These are phyloP conservation scores for Zaprionus lineosus DNA, from an alignment of 2,888 invertebrate species.

Conservation along the genomic window DNA sequence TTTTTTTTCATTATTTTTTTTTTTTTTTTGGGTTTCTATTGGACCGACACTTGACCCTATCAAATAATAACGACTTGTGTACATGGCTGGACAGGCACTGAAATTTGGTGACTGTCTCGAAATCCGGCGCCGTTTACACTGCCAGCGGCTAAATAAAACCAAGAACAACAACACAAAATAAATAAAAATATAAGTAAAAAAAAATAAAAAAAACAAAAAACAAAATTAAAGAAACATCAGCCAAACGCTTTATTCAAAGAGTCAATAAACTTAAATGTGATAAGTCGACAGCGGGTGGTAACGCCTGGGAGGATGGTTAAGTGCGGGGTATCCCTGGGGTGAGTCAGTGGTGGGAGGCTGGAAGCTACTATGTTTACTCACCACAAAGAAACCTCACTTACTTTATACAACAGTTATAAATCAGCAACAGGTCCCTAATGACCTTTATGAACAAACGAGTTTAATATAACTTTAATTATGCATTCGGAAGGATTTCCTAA, in stretches of 20 bases:
- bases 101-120: conserved; percentile 68
- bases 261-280: conserved; percentile 70
- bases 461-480: too few species aligned
- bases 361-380: too few species aligned
- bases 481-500: too few species aligned
- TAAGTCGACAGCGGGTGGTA: conserved; percentile 53
- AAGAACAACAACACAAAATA: conserved; percentile 7
- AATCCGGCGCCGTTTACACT: conserved; percentile 74
- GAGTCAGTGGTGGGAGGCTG: too few species aligned
- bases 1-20: conserved; percentile 9
- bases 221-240: conserved; percentile 64
- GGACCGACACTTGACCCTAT: conserved; percentile 71
- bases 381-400: too few species aligned
- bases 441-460: too few species aligned
- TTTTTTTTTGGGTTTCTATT: conserved; percentile 20
- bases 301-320: conserved; percentile 23
- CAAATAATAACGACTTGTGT: conserved; percentile 70
- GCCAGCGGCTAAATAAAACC: conserved; percentile 66
- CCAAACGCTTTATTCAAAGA: conserved; percentile 67
- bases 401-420: too few species aligned
- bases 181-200: conserved; percentile 34
- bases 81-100: conserved; percentile 48
- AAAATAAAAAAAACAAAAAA: background rate
- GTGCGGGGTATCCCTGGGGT: conserved; percentile 20
- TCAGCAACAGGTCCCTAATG: too few species aligned